Base-by-base conservation (phyloP, 2,797 vertebrate species). In the Emys orbicularis region DNA sequence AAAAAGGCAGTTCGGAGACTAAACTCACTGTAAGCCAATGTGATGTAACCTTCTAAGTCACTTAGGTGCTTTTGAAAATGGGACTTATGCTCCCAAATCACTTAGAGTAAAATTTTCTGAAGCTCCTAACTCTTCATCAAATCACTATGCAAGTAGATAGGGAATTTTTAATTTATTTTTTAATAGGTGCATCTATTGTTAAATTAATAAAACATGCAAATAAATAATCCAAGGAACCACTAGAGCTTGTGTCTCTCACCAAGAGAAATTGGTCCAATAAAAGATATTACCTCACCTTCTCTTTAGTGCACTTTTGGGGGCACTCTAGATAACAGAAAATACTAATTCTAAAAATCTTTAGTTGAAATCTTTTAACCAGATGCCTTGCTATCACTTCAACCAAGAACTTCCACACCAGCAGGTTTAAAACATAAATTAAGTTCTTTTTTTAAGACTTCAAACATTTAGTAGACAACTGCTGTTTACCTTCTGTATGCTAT, bases 341-440 rank as follows among this genome's bases (percentile, higher is more conserved):
- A 57, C 91, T 95, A 68, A 89, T 92, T 52, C 90, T 97, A 92
- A 96, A 97, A 94, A 92, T 90, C 96, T 93, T 84, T 89, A 68
- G 18, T 34, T 68, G 87, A 93, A 95, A 95, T 81, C 68, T 90
- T 94, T 93, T 83, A 8, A 61, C 83, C 41, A 90, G 85, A 79
- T 96, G 88, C 86, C 95, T 91, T 80, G 37, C 86, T 96, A 83
- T 84, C 87, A 37, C 87, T 95, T 34, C 88, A 93, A 83, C 79
- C 87, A 91, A 91, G 87, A 83, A 81, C 85, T 92, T 95, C 90
- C 84, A 52, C 87, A 52, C 41, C 57, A 85, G 61, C 50, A 77
- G 56, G 79, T 94, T 80, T 91, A 90, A 92, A 44, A 50, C 89
- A 92, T 87, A 91, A 79, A 25, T 77, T 90, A 92, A 85, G 92